A percentile compares a stretch with the other conserved stretches of the same genome.
These are phyloP conservation scores for Lasioglossum villosulum DNA, from an alignment of 2,888 invertebrate species.

Conservation along the genomic window DNA sequence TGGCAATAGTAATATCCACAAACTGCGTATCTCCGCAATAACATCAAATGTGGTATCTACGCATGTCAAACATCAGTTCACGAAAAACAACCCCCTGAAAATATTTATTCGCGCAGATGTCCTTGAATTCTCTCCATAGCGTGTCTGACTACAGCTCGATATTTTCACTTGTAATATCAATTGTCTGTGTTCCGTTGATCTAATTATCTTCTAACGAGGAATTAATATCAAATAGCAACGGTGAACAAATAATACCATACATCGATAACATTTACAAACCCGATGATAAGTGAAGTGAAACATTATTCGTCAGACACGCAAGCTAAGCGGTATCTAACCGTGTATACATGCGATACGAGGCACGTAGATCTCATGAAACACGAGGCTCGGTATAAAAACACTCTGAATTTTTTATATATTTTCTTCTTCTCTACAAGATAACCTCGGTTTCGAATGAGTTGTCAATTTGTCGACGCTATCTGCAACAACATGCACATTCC, in stretches of 20 bases:
- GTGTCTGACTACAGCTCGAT: neutral
- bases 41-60: neutral
- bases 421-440: neutral
- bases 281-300: neutral
- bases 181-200: neutral
- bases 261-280: neutral
- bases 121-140: neutral
- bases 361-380: neutral
- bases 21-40: neutral
- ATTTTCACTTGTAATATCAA: neutral
- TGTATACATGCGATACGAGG: neutral
- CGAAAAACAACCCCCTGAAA: neutral
- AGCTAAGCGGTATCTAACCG: neutral
- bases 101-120: neutral
- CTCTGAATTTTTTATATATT: neutral
- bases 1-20: neutral
- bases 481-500: neutral
- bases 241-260: neutral
- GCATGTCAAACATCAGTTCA: neutral
- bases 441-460: neutral
- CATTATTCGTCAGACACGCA: neutral
- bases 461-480: conserved; percentile 1
- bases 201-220: neutral
- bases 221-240: neutral
- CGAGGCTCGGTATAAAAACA: neutral